Evolutionary conservation across 2,113 vertebrate species (phyloP).

Genomic region (Platycercus adscitus): DNA sequence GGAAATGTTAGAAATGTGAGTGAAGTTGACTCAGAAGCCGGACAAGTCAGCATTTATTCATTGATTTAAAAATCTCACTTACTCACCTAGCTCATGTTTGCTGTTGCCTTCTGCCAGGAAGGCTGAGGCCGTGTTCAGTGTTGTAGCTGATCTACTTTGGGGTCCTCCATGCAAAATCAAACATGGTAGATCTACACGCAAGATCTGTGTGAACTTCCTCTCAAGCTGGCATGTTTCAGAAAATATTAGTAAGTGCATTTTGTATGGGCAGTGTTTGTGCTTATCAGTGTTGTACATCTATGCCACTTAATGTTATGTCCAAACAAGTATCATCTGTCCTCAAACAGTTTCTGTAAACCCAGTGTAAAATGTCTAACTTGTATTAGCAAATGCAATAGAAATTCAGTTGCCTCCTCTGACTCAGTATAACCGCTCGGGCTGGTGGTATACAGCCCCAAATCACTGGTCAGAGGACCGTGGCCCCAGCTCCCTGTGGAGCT

Average conservation of each 20-base stretch:
- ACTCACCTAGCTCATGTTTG: not conserved
- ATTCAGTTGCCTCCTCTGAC: not conserved
- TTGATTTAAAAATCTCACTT: not conserved
- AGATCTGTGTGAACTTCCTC: not conserved
- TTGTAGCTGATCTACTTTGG: not conserved
- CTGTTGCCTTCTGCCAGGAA: not conserved
- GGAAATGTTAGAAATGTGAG: conserved; percentile 13
- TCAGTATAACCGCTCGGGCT: not conserved
- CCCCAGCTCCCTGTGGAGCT: not conserved
- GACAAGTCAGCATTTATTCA: conserved; percentile 31
- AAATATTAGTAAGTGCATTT: not conserved
- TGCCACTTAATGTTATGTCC: not conserved
- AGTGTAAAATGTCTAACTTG: not conserved
- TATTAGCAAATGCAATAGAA: not conserved
- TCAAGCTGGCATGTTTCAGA: conserved; percentile 11
- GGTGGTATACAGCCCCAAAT: not conserved
- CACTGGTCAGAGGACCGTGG: fast-evolving
- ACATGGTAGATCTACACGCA: not conserved
- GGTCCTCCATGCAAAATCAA: not conserved
- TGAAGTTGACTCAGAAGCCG: conserved; percentile 22
- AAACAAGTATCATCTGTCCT: not conserved
- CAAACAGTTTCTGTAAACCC: not conserved
- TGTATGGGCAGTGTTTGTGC: not conserved
- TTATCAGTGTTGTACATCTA: not conserved
- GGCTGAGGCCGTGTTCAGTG: not conserved